Base-by-base conservation (phyloP, 2,888 invertebrate genomes). In the Nyleta sp. region DNA sequence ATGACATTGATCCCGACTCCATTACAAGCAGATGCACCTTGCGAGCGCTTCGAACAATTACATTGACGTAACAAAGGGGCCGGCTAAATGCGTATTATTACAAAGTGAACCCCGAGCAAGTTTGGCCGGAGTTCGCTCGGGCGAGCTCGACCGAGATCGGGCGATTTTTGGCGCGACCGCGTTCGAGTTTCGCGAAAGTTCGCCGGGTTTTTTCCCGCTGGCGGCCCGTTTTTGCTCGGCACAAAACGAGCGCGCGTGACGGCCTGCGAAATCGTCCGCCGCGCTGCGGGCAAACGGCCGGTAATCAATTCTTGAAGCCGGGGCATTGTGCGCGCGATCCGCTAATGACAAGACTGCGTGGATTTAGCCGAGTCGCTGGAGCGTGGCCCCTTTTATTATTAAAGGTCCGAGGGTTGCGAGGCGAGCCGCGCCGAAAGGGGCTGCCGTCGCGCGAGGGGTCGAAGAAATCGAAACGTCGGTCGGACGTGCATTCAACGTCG, bases 311-410 rank as follows among this genome's bases (percentile, higher is more conserved):
- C 77, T 77, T 48, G 46, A 72, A 62, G 55, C 10, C 67, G 10
- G 72, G 60, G 18, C 64, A 78, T 77, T 78, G 72, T 72, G 67
- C 33, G 68, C 68, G 28, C 57, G 70, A 78, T 70, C 70, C 78
- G 73, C 78, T 78, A 78, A 78, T 78, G 78, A 78, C 73, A 70
- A 57, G 68, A 70, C 60, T 70, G 15, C 73, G 64, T 60, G 64
- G 72, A 72, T 67, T 60, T 57, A 67, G 72, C 68, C 57, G 57
- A 46, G 48, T 62, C 71, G 62, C 72, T 67, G 31, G 60, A 77
- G 60, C 71, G 77, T 67, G 62, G 22, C 62, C 72, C 71, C 72
- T 77, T 77, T 72, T 72, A 67, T 77, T 67, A 71, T 72, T 62
- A 53, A 77, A 72, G 72, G 65, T 77, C 62, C 65, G 68, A 72